Evolutionary conservation across 1,140 invertebrate genomes (phyloP).

Genomic region (Diuraphis noxia): DNA sequence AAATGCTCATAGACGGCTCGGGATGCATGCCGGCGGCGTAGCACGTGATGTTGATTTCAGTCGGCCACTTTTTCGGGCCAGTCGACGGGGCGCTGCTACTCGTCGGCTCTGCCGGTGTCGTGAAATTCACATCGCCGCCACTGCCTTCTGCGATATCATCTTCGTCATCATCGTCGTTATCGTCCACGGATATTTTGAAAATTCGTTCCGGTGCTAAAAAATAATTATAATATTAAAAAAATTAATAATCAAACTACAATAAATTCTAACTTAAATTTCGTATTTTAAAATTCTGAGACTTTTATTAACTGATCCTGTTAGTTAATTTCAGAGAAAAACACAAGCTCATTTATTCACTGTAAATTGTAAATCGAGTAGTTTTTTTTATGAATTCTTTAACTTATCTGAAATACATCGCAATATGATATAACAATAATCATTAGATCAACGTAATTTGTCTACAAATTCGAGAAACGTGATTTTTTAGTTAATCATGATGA

Average conservation of each 20-base stretch:
- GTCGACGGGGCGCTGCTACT: not conserved
- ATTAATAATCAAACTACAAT: not conserved
- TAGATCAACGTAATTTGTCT: not conserved
- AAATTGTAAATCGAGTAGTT: not conserved
- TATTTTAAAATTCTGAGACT: not conserved
- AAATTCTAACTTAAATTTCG: not conserved
- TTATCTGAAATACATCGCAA: not conserved
- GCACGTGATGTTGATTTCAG: constrained; percentile 38
- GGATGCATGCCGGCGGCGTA: constrained; percentile 35
- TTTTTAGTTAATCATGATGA: too few species aligned
- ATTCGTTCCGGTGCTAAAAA: constrained; percentile 23
- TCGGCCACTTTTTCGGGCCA: constrained; percentile 2
- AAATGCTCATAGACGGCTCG: constrained; percentile 34
- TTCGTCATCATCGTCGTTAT: constrained; percentile 29
- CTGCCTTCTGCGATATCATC: constrained; percentile 18
- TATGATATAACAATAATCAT: too few species aligned
- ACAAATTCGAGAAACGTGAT: not conserved
- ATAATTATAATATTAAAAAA: not conserved
- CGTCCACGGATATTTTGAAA: constrained; percentile 27
- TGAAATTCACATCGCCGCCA: not conserved
- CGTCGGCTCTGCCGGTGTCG: not conserved
- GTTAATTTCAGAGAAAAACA: not conserved
- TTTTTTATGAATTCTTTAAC: not conserved
- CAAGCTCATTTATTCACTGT: not conserved
- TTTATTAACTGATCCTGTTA: too few species aligned